Conservation (phyloP, 2,113 vertebrate genomes). For the Atherinomorus stipes region DNA sequence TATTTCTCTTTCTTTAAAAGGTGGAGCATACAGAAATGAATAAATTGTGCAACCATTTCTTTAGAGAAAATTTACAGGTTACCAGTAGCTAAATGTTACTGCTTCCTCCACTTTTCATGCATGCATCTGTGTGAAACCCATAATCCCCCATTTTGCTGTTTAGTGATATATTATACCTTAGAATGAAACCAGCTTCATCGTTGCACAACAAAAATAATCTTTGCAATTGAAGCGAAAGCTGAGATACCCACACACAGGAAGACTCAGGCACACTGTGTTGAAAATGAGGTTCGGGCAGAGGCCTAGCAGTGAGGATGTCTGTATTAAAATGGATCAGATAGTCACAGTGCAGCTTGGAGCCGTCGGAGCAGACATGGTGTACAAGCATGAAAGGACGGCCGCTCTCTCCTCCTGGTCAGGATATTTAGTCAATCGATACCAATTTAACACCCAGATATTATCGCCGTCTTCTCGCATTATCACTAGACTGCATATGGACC, state of each 20-base stretch:
- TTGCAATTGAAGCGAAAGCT: conserved; percentile 39
- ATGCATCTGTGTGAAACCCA: conserved; percentile 40
- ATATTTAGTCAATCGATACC: conserved; percentile 81
- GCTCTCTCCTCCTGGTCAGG: conserved; percentile 72
- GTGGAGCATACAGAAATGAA: conserved; percentile 9
- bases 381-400: conserved; percentile 65
- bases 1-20: conserved; percentile 18
- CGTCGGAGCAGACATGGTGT: conserved; percentile 59
- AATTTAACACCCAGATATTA: conserved; percentile 80
- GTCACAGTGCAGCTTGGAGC: conserved; percentile 69
- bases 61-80: conserved; percentile 18
- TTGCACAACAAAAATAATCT: conserved; percentile 45
- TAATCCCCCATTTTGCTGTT: conserved; percentile 41
- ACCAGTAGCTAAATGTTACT: not conserved
- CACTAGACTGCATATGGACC: conserved; percentile 70
- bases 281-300: conserved; percentile 66
- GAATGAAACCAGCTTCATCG: conserved; percentile 30
- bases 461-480: conserved; percentile 73
- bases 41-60: conserved; percentile 19
- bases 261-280: conserved; percentile 54
- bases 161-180: conserved; percentile 33
- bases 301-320: conserved; percentile 64
- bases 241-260: conserved; percentile 23
- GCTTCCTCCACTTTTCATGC: conserved; percentile 5
- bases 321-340: conserved; percentile 78